A percentile compares a stretch with the other conserved stretches of the same genome.
phyloP scores from a whole-genome alignment of 2,113 vertebrate genomes.

The Gasterosteus aculeatus region DNA sequence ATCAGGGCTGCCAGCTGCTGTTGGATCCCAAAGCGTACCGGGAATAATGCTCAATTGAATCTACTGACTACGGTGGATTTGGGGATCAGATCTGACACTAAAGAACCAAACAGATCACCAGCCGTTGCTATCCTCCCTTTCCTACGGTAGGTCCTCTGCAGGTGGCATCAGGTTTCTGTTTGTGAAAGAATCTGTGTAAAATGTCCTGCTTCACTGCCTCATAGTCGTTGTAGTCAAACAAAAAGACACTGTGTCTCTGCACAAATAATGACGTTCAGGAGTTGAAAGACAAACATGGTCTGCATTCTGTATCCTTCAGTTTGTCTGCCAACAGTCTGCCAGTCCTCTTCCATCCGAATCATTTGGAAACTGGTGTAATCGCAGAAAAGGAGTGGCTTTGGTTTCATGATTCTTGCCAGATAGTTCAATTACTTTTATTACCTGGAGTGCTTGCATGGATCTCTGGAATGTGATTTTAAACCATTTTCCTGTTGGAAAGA shows the following conservation, averaged over 20 bases:
- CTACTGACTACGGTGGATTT: conserved; percentile 71
- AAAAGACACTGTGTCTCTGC: neutral
- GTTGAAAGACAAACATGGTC: neutral
- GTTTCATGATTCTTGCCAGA: no score
- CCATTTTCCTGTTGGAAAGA: neutral
- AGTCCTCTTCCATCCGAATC: neutral
- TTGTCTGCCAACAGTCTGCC: neutral
- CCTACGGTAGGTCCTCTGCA: conserved; percentile 62
- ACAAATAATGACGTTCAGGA: neutral
- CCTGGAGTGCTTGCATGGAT: no score
- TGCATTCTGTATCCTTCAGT: neutral
- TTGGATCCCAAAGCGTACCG: conserved; percentile 26
- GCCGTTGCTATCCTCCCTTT: conserved; percentile 65
- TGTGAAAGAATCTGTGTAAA: neutral
- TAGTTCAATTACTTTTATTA: no score
- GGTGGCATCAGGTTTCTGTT: neutral
- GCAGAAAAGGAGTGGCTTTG: no score
- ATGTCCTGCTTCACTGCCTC: neutral
- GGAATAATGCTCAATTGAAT: rapidly evolving
- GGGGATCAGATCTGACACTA: conserved; percentile 77
- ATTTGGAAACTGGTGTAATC: neutral
- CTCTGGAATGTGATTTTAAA: neutral
- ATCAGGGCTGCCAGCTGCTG: conserved; percentile 57
- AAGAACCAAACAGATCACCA: conserved; percentile 72
- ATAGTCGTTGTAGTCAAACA: neutral